Evolutionary conservation across 2,888 invertebrate genomes (phyloP).

Genomic region (Leptopilina myrica): DNA sequence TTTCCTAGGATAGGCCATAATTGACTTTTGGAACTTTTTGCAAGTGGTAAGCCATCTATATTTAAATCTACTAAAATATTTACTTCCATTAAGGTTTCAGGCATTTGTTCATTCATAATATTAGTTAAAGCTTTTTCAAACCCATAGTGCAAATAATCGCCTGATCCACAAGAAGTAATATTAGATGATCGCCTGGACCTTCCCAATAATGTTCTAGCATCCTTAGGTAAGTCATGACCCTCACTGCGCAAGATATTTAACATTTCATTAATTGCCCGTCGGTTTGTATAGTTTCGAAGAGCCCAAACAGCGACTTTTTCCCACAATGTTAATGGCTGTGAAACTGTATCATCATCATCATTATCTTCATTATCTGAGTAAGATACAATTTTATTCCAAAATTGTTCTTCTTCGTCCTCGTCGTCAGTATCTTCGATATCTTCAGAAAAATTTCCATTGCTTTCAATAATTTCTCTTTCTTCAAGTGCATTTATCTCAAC

Average conservation of each 20-base stretch:
- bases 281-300: not conserved
- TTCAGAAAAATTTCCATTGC: not conserved
- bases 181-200: not conserved
- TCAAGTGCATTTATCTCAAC: too few relatives aligned
- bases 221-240: conserved; percentile 29
- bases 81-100: not conserved
- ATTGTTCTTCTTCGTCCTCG: too few relatives aligned
- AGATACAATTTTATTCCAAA: not conserved
- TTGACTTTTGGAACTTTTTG: conserved; percentile 9
- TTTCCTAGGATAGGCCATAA: not conserved
- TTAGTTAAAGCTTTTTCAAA: not conserved
- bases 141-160: conserved; percentile 11
- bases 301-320: conserved; percentile 30
- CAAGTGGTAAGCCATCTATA: not conserved
- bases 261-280: not conserved
- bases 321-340: not conserved
- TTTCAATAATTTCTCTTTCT: too few relatives aligned
- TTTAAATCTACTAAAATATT: not conserved
- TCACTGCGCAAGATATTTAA: not conserved
- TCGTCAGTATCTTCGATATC: not conserved
- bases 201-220: conserved; percentile 23
- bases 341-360: not conserved
- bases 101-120: not conserved
- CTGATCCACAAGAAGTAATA: not conserved
- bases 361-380: not conserved